A percentile compares a stretch with the other conserved stretches of the same genome.
phyloP scores from a whole-genome alignment of 2,113 vertebrate species.

The Brienomyrus brachyistius region DNA sequence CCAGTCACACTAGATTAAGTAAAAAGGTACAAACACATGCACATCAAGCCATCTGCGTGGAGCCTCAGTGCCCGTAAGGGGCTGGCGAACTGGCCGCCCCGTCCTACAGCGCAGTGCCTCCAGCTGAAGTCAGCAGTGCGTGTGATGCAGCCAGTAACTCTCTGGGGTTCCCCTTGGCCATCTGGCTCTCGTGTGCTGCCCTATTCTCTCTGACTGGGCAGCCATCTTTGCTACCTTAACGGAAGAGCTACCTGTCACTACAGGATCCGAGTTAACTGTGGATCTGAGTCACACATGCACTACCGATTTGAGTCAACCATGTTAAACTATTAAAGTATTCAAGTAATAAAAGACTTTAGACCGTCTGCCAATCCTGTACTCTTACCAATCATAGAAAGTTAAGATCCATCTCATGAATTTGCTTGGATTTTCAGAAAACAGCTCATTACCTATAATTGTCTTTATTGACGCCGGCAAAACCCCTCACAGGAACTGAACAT shows the following conservation, averaged over 20 bases:
- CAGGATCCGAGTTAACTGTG: not conserved
- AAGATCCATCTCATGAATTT: not conserved
- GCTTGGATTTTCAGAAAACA: not conserved
- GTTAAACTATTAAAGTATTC: not conserved
- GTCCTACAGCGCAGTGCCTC: too few relatives aligned
- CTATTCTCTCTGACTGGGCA: not conserved
- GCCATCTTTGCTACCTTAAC: not conserved
- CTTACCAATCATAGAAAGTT: not conserved
- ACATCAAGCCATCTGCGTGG: not conserved
- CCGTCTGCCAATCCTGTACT: not conserved
- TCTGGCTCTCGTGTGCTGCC: not conserved
- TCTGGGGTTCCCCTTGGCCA: not conserved
- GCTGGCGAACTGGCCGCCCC: too few relatives aligned
- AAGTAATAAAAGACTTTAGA: not conserved
- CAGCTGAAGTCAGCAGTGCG: not conserved
- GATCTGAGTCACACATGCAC: not conserved
- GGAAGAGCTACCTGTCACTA: not conserved
- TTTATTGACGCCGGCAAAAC: not conserved
- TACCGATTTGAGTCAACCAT: not conserved
- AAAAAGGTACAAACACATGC: not conserved
- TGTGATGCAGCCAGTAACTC: not conserved
- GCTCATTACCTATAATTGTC: not conserved
- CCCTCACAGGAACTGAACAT: not conserved
- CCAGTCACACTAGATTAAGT: not conserved
- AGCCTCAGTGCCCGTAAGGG: not conserved